phyloP scores from a whole-genome alignment of 2,113 vertebrate species.

The Gallinago undulata region DNA sequence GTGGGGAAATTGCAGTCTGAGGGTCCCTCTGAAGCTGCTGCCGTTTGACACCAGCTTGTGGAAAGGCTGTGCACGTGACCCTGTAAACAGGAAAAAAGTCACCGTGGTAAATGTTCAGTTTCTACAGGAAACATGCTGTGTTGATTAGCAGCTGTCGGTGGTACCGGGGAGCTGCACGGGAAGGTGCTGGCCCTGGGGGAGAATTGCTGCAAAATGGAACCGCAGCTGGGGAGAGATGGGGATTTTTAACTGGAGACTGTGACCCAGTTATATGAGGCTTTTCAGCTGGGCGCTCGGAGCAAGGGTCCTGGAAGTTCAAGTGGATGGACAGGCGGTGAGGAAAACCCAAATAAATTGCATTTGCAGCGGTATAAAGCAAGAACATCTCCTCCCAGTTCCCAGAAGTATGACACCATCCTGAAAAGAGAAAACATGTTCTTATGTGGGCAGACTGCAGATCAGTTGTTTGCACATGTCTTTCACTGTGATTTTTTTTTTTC shows the following conservation, averaged over 20 bases:
- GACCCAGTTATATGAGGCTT: background rate
- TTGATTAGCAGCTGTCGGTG: background rate
- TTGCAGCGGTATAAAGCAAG: slow-evolving; percentile 2
- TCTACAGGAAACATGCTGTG: background rate
- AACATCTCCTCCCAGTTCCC: slow-evolving; percentile 64
- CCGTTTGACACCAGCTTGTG: background rate
- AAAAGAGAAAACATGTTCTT: slow-evolving; percentile 57
- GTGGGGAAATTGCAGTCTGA: background rate
- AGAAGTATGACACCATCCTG: slow-evolving; percentile 60
- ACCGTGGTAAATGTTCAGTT: background rate
- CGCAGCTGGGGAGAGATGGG: background rate
- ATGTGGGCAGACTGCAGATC: slow-evolving; percentile 31
- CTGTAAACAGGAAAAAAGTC: slow-evolving; percentile 22
- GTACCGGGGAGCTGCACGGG: background rate
- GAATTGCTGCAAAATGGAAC: background rate
- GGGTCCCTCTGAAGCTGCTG: background rate
- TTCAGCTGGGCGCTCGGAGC: background rate
- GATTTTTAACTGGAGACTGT: background rate
- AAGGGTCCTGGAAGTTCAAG: background rate
- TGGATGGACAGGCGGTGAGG: background rate
- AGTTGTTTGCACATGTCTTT: slow-evolving; percentile 46
- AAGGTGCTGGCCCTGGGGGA: background rate
- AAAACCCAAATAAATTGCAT: background rate
- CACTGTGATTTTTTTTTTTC: background rate
- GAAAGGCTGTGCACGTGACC: background rate